phyloP scores from a whole-genome alignment of 2,797 vertebrate genomes.

The Etheostoma nigrum region DNA sequence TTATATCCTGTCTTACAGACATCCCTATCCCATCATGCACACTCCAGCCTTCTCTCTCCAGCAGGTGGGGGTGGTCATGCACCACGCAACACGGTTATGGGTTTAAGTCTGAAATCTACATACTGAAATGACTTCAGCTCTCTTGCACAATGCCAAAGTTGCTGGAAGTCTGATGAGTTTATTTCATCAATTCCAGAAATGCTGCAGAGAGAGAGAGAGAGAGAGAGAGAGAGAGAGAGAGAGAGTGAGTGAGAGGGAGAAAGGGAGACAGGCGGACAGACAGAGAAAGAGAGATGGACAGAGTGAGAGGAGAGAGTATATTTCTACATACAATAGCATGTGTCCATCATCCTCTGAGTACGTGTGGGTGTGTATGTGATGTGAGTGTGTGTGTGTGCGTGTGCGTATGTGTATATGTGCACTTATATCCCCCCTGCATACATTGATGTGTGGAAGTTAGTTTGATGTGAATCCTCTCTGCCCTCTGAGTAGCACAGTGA shows the following conservation, averaged over 20 bases:
- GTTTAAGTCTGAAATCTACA: slow-evolving; percentile 84
- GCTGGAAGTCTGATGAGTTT: slow-evolving; percentile 82
- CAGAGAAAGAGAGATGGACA: slow-evolving; percentile 47
- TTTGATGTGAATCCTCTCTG: slow-evolving; percentile 77
- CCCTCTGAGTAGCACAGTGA: slow-evolving; percentile 72
- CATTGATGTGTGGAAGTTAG: slow-evolving; percentile 63
- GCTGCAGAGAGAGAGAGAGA: slow-evolving; percentile 52
- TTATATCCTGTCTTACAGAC: slow-evolving; percentile 79
- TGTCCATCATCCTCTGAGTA: slow-evolving; percentile 67
- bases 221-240: slow-evolving; percentile 17
- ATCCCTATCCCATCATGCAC: slow-evolving; percentile 79
- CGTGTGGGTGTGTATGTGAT: slow-evolving; percentile 36
- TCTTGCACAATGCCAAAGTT: slow-evolving; percentile 81
- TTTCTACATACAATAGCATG: slow-evolving; percentile 71
- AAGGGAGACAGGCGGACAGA: slow-evolving; percentile 26
- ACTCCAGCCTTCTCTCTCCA: slow-evolving; percentile 76
- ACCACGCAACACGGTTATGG: slow-evolving; percentile 80
- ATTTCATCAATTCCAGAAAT: slow-evolving; percentile 81
- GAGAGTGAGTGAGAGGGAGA: slow-evolving; percentile 31
- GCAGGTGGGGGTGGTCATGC: slow-evolving; percentile 84
- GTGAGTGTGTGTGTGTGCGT: slow-evolving; percentile 4
- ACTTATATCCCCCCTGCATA: slow-evolving; percentile 51
- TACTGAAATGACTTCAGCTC: slow-evolving; percentile 83
- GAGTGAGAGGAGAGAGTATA: slow-evolving; percentile 64
- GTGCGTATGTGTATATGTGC: slow-evolving; percentile 21